Evolutionary conservation across 2,113 vertebrate genomes (phyloP), one percentile per base, ranked within the genome.

Genomic region (Oryzias melastigma): DNA sequence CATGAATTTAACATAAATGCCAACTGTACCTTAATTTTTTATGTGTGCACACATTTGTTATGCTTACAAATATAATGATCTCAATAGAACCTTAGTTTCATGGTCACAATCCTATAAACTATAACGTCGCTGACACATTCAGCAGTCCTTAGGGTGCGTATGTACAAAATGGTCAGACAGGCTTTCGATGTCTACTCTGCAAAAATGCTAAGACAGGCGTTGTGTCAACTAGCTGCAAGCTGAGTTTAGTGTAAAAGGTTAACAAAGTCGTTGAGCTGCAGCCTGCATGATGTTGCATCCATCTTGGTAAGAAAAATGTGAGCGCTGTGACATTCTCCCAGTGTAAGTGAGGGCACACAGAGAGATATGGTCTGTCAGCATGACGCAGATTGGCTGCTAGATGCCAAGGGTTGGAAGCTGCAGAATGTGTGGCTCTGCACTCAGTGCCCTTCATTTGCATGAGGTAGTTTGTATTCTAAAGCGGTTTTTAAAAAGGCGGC

Each of bases 151-250:
- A 47, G 75, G 69, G 42, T 53, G 45, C 41, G 25, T 77, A 56
- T 78, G 69, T 68, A 61, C 85, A 84, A 85, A 88, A 68, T 80
- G 75, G 69, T 82, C 76, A 74, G 71, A 74, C 78, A 73, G 78
- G 61, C 46, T 48, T 49, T 75, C 40, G 81, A 81, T 82, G 87
- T 85, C 82, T 62, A 51, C 40, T 25, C 17, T 4, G 29, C 59
- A 75, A 43, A 83, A 81, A 86, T 85, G 74, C 81, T 46, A 64
- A 88, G 89, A 89, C 88, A 87, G 89, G 85, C 80, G 76, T 27
- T 75, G 42, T 71, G 60, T 69, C 29, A 57, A 72, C 68, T 77
- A 63, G 77, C 81, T 80, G 71, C 62, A 61, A 70, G 80, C 68
- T 65, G 76, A 64, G 58, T 72, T 68, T 71, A 59, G 51, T 72